phyloP scores from a whole-genome alignment of 2,797 vertebrate species.

The Protonibea diacanthus region DNA sequence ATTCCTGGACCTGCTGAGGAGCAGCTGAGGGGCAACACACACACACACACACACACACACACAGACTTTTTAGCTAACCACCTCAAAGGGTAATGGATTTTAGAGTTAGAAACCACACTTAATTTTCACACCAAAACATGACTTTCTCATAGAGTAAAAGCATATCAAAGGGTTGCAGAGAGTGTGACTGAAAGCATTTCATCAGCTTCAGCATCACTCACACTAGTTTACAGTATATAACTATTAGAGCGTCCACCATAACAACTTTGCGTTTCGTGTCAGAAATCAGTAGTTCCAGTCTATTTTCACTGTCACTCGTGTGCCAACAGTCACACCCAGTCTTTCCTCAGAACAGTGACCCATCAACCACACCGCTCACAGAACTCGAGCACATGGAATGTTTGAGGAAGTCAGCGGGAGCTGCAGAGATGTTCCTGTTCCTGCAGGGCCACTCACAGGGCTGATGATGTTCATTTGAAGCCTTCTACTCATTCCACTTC shows the following conservation, averaged over 20 bases:
- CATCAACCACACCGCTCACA: background rate
- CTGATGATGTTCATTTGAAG: slow-evolving; percentile 27
- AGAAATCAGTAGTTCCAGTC: no score
- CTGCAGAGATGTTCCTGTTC: background rate
- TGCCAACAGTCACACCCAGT: background rate
- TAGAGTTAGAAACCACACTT: background rate
- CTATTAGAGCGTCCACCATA: no score
- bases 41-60: background rate
- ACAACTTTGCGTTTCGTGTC: no score
- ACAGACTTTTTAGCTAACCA: slow-evolving; percentile 16
- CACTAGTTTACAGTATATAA: background rate
- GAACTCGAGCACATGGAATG: background rate
- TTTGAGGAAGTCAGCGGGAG: background rate
- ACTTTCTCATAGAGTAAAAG: background rate
- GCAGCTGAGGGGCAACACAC: background rate
- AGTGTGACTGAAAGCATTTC: background rate
- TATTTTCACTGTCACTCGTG: no score
- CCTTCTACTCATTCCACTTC: slow-evolving; percentile 28
- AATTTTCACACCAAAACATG: background rate
- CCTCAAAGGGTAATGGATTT: slow-evolving; percentile 31
- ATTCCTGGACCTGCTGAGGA: slow-evolving; percentile 40
- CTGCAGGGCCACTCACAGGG: slow-evolving; percentile 5
- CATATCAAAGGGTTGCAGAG: background rate
- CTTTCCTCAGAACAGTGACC: background rate
- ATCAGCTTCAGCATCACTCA: background rate